Percentiles rank a stretch among this genome's conserved stretches.
phyloP scores from a whole-genome alignment of 2,888 invertebrate genomes.

The Eupithecia inturbata region DNA sequence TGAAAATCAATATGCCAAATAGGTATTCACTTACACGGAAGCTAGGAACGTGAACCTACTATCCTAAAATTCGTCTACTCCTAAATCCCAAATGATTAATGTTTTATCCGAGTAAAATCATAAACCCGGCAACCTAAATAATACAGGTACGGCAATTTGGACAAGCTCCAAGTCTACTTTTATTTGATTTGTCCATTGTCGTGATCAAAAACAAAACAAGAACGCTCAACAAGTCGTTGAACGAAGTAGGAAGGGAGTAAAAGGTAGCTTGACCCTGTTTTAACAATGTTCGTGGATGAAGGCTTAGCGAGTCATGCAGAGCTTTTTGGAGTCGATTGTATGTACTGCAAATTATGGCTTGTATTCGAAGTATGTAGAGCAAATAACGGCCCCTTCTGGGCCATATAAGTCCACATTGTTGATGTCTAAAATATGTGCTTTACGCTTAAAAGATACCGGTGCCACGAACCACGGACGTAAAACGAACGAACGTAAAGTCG shows the following conservation, averaged over 20 bases:
- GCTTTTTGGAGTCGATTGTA: neutral
- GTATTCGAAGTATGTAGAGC: constrained; percentile 3
- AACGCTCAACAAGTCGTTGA: constrained; percentile 24
- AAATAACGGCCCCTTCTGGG: neutral
- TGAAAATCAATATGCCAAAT: no score
- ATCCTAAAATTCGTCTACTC: no score
- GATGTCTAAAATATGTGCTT: neutral
- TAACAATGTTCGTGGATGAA: neutral
- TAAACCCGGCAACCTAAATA: constrained; percentile 3
- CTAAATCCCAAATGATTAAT: neutral
- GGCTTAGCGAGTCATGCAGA: neutral
- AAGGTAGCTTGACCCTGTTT: neutral
- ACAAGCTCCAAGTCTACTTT: constrained; percentile 16
- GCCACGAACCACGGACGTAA: no score
- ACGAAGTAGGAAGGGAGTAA: constrained; percentile 13
- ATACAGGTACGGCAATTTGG: constrained; percentile 14
- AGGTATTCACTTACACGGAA: no score
- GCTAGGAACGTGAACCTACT: neutral
- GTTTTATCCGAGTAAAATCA: constrained; percentile 1
- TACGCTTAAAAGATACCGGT: neutral
- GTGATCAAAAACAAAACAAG: constrained; percentile 22
- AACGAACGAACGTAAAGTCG: no score
- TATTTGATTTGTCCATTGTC: constrained; percentile 12
- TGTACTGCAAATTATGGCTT: neutral
- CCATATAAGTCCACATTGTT: neutral